Evolutionary conservation across 2,113 vertebrate species (phyloP).

Genomic region (Cervus canadensis): DNA sequence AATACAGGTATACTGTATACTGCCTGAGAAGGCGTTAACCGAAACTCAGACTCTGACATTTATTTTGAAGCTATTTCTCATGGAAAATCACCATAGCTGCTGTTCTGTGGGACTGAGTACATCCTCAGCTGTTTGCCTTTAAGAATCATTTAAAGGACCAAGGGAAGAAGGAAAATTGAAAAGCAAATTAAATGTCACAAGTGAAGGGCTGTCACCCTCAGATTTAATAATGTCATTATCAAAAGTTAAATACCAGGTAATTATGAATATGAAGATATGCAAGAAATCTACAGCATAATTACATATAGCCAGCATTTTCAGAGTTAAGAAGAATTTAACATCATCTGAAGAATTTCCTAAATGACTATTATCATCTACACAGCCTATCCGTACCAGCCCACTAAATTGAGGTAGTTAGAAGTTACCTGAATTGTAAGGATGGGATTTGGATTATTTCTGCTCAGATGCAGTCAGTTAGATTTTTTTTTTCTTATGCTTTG

Average conservation of each 20-base stretch:
- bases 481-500: neutral
- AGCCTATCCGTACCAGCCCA: neutral
- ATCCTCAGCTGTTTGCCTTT: conserved; percentile 10
- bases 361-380: neutral
- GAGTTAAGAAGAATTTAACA: neutral
- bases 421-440: neutral
- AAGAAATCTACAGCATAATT: conserved; percentile 1
- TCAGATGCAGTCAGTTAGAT: neutral
- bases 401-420: neutral
- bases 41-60: neutral
- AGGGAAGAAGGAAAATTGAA: conserved; percentile 42
- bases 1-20: neutral
- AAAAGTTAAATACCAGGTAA: conserved; percentile 60
- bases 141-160: conserved; percentile 44
- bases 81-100: neutral
- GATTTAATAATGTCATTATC: conserved; percentile 61
- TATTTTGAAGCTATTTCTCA: neutral
- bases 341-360: neutral
- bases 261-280: conserved; percentile 21
- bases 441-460: neutral
- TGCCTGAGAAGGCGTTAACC: neutral
- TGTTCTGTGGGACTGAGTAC: neutral
- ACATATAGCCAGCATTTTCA: neutral
- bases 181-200: conserved; percentile 63
- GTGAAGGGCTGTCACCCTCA: conserved; percentile 48